Percentiles rank a stretch among this genome's conserved stretches.
Conservation (phyloP, 2,113 vertebrate species). For the Megaleporinus macrocephalus region DNA sequence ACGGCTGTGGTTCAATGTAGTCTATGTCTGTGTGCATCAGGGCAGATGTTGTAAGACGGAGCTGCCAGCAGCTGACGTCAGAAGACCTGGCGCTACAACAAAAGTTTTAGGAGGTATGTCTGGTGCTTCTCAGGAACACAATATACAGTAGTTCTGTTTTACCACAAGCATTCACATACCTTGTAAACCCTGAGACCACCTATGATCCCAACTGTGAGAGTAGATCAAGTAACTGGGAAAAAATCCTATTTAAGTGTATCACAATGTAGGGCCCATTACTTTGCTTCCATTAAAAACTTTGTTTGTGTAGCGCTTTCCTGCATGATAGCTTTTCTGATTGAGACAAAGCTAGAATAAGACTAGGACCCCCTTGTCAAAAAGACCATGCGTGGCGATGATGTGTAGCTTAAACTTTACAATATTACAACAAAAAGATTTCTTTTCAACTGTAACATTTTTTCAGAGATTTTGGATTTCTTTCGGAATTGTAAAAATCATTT, state of each 20-base stretch:
- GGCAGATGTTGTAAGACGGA: constrained; percentile 27
- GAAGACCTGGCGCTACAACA: constrained; percentile 33
- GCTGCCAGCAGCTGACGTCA: constrained; percentile 42
- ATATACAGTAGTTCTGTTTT: constrained; percentile 40
- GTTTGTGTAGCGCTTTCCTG: background rate
- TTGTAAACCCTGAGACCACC: constrained; percentile 33
- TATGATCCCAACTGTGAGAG: constrained; percentile 16
- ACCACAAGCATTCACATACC: constrained; percentile 16
- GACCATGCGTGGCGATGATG: no score
- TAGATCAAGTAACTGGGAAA: constrained; percentile 5
- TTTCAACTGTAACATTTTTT: no score
- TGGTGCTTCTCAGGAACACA: constrained; percentile 29
- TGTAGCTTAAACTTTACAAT: no score
- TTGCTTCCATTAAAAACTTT: constrained; percentile 9
- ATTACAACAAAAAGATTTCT: no score
- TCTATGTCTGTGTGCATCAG: constrained; percentile 7
- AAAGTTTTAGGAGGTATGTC: constrained; percentile 16
- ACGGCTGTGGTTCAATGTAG: constrained; percentile 1
- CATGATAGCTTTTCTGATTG: background rate
- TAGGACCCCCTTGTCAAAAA: background rate
- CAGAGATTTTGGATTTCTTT: no score
- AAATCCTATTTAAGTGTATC: constrained; percentile 9
- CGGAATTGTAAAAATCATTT: no score
- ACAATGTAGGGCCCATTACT: background rate
- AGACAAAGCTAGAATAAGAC: background rate